Evolutionary conservation across 2,888 invertebrate species (phyloP), one percentile per base, ranked within the genome.

Genomic region (Napeogenes sylphis): DNA sequence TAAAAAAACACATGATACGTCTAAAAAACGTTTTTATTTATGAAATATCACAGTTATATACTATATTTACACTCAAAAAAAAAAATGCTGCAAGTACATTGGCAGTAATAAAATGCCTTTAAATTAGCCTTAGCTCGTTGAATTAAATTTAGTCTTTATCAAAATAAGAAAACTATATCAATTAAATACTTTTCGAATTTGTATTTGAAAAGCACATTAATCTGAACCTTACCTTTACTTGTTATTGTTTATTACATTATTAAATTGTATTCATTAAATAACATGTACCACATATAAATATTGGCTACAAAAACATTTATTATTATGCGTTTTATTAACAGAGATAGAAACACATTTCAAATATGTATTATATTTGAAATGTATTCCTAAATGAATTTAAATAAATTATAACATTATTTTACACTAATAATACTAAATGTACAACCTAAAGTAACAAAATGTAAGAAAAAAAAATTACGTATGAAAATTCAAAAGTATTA

Each of bases 21-120:
- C 64, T 71, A 61, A 68, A 64, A 64, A 63, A 62, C 64, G 56
- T 65, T 70, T 70, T 67, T 21, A 68, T 73, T 75, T 71, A 72
- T 71, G 76, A 78, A 78, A 79, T 79, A 79, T 79, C 78, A 78
- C 78, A 78, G 78, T 77, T 77, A 82, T 79, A 79, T 84, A 86
- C 81, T 82, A 74, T 78, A 82, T 81, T 81, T 84, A 84, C 79
- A 82, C 74, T 65, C 21, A 21, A 21, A 21, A 21, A 21, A 62
- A 61, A 58, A 59, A 65, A 65, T 21, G 30, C 55, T 64, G 61
- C 21, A 64, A 55, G 35, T 57, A 56, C 53, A 42, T 56, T 60
- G 57, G 59, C 59, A 62, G 47, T 59, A 61, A n/a, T 21, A 45
- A 66, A 66, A 72, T 21, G 21, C 21, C 45, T 62, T 62, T 45